These are phyloP conservation scores for Phylloscopus whistleri DNA, from an alignment of 2,113 vertebrate species.

Conservation along the genomic window DNA sequence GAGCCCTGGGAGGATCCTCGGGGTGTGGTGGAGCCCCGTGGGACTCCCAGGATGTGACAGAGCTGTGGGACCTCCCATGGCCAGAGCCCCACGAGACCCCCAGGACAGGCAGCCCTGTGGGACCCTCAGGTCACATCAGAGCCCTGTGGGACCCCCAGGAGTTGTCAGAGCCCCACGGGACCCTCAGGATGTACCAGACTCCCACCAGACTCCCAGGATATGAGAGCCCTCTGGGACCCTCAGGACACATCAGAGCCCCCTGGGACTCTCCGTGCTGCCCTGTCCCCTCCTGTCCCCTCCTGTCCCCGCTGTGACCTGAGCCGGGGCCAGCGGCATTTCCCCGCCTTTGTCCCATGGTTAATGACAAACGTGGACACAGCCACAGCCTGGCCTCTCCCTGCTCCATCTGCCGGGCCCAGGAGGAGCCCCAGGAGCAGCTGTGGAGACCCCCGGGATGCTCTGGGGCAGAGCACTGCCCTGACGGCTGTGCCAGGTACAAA, in stretches of 20 bases:
- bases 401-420: background rate
- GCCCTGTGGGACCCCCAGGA: too few relatives aligned
- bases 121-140: background rate
- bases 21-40: background rate
- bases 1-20: background rate
- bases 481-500: accelerated
- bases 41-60: too few relatives aligned
- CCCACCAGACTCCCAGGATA: background rate
- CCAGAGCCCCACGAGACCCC: background rate
- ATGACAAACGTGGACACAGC: background rate
- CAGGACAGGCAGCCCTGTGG: background rate
- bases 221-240: background rate
- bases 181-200: accelerated
- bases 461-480: background rate
- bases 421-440: background rate
- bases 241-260: background rate
- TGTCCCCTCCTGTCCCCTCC: background rate
- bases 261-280: background rate
- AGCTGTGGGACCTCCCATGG: background rate
- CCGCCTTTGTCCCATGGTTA: background rate
- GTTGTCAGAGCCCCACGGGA: background rate
- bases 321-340: background rate
- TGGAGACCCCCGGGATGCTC: accelerated
- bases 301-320: accelerated
- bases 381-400: background rate